Evolutionary conservation across 2,888 invertebrate species (phyloP), one percentile per base, ranked within the genome.

Genomic region (Endomychus coccineus): DNA sequence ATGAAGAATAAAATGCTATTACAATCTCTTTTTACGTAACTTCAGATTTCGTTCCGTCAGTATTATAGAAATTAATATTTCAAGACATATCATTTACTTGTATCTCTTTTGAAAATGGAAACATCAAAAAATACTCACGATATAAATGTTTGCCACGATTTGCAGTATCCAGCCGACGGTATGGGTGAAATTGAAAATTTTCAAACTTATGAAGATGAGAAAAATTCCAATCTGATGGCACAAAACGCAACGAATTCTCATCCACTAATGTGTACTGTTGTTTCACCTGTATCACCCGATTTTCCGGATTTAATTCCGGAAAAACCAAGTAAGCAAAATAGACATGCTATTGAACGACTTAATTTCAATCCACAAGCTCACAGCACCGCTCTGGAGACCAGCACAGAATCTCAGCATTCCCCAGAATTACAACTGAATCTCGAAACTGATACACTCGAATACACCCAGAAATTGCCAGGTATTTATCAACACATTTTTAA

Each of bases 251-350:
- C 65, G 24, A 56, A 66, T 50, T 64, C 60, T 12, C 67, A 67
- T 48, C 67, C 67, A 3, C 47, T 67, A 36, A 66, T 67, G 66
- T 54, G 52, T 43, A 59, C 61, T 4, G 57, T 62, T 9, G 46
- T 48, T 11, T 58, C 63, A 4, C 56, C 61, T 13, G 52, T 60
- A 22, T 58, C 63, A 2, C 58, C 59, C 3, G 61, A 61, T 48
- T 64, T 51, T 52, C 66, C 66, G 2, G 66, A 66, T 49, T 41
- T 65, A 14, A 64, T 66, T 35, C 64, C 64, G 4, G 56, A 64
- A 46, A 60, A 61, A 42, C 52, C 59, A 4, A 56, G 34, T 34
- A 30, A 30, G 27, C 16, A 12, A 19, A 15, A 16, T n/a, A 12
- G 16, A 28, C 10, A 15, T 25, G 19, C 43, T 39, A 38, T 45